phyloP scores from a whole-genome alignment of 2,888 invertebrate genomes.

The Aethes cnicana region DNA sequence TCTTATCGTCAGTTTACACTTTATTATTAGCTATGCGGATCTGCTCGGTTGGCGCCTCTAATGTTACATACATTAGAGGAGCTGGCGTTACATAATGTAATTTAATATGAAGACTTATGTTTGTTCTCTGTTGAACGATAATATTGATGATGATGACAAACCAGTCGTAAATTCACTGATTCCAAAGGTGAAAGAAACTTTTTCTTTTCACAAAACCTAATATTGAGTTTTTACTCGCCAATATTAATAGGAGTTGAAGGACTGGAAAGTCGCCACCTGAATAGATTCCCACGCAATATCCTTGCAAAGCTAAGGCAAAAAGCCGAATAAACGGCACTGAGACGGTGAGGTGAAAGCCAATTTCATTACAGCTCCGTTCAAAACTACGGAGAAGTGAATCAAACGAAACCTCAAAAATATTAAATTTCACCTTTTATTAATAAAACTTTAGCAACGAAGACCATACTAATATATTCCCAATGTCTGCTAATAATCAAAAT shows the following conservation, averaged over 20 bases:
- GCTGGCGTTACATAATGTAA: too few relatives aligned
- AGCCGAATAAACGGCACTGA: slow-evolving; percentile 66
- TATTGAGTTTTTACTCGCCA: slow-evolving; percentile 58
- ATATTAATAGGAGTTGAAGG: slow-evolving; percentile 28
- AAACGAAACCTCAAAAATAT: slow-evolving; percentile 31
- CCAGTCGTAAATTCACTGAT: too few relatives aligned
- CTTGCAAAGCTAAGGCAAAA: slow-evolving; percentile 71
- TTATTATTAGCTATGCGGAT: too few relatives aligned
- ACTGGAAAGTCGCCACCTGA: slow-evolving; percentile 60
- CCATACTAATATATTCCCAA: background rate
- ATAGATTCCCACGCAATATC: slow-evolving; percentile 78
- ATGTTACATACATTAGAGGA: too few relatives aligned
- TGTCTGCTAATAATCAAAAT: slow-evolving; percentile 11
- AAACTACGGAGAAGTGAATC: slow-evolving; percentile 36
- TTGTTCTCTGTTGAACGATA: too few relatives aligned
- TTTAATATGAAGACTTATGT: too few relatives aligned
- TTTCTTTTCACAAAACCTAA: slow-evolving; percentile 59
- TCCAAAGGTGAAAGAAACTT: too few relatives aligned
- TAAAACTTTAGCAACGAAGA: slow-evolving; percentile 18
- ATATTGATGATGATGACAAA: too few relatives aligned
- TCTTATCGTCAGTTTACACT: slow-evolving; percentile 31
- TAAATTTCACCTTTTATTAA: slow-evolving; percentile 21
- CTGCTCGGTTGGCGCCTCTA: too few relatives aligned
- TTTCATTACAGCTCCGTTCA: slow-evolving; percentile 60
- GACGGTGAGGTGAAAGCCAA: slow-evolving; percentile 66